Evolutionary conservation across 1,140 invertebrate species (phyloP), one percentile per base, ranked within the genome.

Genomic region (Aphaenogaster rudis): DNA sequence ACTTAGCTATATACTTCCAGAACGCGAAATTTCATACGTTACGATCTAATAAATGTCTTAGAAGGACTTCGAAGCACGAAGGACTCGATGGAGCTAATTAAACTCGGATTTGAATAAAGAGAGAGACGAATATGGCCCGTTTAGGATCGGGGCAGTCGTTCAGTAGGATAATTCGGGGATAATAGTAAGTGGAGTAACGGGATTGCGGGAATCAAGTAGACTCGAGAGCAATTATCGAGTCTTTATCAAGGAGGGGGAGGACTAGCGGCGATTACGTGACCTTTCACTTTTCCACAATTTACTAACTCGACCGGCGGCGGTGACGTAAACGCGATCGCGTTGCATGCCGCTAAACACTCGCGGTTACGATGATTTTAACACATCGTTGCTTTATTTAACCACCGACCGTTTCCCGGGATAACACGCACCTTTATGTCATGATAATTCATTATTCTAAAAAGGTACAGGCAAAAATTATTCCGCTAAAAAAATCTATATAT

Each of bases 211-310:
- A 72, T 72, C 67, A 59, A 59, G 42, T 15, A 42, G 63, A 82
- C 52, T 72, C 79, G 52, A 59, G 39, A 74, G 54, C 80, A 76
- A 84, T 84, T 84, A 84, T 84, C 69, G 54, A 11, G 42, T 63
- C 80, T 84, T 84, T 84, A 76, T 84, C 80, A 84, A 48, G 36
- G 57, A 50, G 66, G 42, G 45, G 45, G 57, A 54, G 28, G 54
- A 2, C 17, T n/a, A 28, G 67, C 39, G 63, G 52, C 54, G 80
- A 84, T 84, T 84, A 84, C 69, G 69, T 84, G 80, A 84, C 80
- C 80, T 84, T 84, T 84, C 80, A 84, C 80, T 84, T 84, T 84
- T 84, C 54, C 54, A 84, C 69, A 84, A 84, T 84, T 84, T 84
- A 74, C 54, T 76, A 84, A 84, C 11, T 76, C 54, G 69, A 84